A percentile compares a stretch with the other conserved stretches of the same genome.
These are phyloP conservation scores for Resseliella maxima DNA, from an alignment of 2,888 invertebrate genomes.

Conservation along the genomic window DNA sequence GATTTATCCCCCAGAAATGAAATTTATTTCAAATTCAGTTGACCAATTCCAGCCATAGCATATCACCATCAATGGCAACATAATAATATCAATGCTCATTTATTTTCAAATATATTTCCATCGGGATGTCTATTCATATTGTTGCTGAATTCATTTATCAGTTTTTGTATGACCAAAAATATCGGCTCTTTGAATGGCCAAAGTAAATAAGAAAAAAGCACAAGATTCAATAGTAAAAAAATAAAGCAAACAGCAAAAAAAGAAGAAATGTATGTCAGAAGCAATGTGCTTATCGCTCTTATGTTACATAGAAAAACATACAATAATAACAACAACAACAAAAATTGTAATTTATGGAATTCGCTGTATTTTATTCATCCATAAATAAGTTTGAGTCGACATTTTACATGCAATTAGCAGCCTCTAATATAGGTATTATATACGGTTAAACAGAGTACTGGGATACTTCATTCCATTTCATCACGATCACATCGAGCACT, in stretches of 20 bases:
- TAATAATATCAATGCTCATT: too few species aligned
- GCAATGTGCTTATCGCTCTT: background rate
- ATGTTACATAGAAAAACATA: background rate
- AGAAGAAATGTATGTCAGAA: background rate
- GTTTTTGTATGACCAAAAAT: background rate
- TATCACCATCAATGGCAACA: too few species aligned
- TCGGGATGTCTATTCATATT: too few species aligned
- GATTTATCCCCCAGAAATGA: too few species aligned
- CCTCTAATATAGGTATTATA: slow-evolving; percentile 45
- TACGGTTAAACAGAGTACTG: slow-evolving; percentile 29
- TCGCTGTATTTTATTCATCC: slow-evolving; percentile 45
- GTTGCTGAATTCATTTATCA: too few species aligned
- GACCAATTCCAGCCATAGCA: too few species aligned
- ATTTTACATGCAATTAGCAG: slow-evolving; percentile 49
- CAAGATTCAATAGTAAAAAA: background rate
- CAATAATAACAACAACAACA: background rate
- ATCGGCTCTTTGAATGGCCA: background rate
- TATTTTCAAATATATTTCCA: too few species aligned
- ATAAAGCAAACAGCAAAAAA: background rate
- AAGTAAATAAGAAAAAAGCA: background rate
- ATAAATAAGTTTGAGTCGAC: slow-evolving; percentile 25
- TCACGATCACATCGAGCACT: background rate
- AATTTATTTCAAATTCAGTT: too few species aligned
- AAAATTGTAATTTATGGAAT: slow-evolving; percentile 37
- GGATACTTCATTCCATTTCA: background rate